phyloP scores from a whole-genome alignment of 2,797 vertebrate species.

The Coregonus ussuriensis region DNA sequence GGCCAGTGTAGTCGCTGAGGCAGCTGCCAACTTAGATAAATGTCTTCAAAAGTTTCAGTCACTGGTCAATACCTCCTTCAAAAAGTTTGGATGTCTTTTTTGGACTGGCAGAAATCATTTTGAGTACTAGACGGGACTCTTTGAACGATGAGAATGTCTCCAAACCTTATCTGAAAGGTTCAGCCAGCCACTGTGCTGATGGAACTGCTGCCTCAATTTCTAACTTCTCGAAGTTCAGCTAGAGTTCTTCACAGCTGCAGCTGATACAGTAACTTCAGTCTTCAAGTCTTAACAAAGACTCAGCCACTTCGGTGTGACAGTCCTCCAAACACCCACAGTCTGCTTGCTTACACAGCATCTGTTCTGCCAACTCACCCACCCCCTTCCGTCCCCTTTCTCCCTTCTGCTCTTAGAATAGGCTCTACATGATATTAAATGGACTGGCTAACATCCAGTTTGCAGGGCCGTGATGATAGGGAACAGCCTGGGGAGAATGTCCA shows the following conservation, averaged over 20 bases:
- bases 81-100: not conserved
- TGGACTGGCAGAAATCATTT: not conserved
- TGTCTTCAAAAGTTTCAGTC: not conserved
- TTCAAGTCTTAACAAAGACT: not conserved
- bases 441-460: constrained; percentile 14
- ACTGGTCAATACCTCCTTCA: not conserved
- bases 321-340: constrained; percentile 4
- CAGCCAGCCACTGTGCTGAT: not conserved
- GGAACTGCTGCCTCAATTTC: not conserved
- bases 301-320: not conserved
- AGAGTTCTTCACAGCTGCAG: not conserved
- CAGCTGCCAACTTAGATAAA: not conserved
- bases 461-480: not conserved
- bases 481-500: constrained; percentile 23
- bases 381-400: not conserved
- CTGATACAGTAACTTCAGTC: not conserved
- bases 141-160: not conserved
- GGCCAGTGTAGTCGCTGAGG: not conserved
- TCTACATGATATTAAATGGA: constrained; percentile 37
- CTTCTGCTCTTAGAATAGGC: constrained; percentile 21
- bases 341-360: constrained; percentile 29
- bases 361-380: constrained; percentile 10
- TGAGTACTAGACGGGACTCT: not conserved
- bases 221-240: not conserved
- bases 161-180: not conserved